Evolutionary conservation across 2,113 vertebrate species (phyloP), one percentile per base, ranked within the genome.

Genomic region (Corythaeola cristata): DNA sequence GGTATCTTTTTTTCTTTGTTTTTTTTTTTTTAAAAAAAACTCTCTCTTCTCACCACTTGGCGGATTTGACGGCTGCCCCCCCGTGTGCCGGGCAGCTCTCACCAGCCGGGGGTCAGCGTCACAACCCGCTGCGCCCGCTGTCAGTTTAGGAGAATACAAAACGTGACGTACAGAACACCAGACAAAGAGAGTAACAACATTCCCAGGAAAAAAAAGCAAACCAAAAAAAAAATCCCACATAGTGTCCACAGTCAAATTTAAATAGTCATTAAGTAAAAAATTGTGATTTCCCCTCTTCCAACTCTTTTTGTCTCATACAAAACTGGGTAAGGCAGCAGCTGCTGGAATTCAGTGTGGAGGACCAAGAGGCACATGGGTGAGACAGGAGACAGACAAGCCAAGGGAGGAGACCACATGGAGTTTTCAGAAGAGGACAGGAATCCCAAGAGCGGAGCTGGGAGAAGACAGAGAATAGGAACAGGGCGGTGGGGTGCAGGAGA

Each of bases 321-420:
- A 78, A 53, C 23, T 9, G 55, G 55, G 64, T 35, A 78, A 93
- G 6, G 39, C 64, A 75, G 74, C 84, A 84, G 66, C 83, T 88
- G 86, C 35, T 53, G 68, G 27, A 69, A 90, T 56, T 76, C 37
- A 59, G 58, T 0, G 6, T 6, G 9, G 87, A 52, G 35, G 35
- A 74, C 44, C 0, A 3, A 58, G 64, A 39, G n/a, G 49, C 47
- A 58, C 7, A 1, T 0, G 2, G 68, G 35, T 26, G 69, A 12
- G 8, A 56, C 23, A 64, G 60, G 56, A 69, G 55, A 33, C 27
- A 19, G 53, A 50, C 28, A 33, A 47, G 73, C 50, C 32, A 56
- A 55, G 76, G 67, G 21, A 39, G 15, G 50, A 15, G 74, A 55
- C 35, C 20, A 39, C 60, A 53, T 39, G 35, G 77, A 67, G 63